phyloP scores from a whole-genome alignment of 2,888 invertebrate species.

The Linyphia triangularis region DNA sequence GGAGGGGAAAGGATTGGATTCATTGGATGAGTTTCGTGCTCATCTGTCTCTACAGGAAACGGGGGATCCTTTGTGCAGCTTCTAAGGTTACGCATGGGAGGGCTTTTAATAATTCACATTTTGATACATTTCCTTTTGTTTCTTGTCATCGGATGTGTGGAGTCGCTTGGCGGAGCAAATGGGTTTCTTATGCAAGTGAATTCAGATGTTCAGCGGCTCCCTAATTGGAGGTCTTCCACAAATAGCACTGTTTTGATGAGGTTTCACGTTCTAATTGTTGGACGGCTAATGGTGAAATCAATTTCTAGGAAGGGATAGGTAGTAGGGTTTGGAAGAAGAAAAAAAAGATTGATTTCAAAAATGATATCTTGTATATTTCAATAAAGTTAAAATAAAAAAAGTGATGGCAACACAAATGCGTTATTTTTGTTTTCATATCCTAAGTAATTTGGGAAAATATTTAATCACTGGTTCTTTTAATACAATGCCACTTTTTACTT shows the following conservation, averaged over 20 bases:
- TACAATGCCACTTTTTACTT: too few relatives aligned
- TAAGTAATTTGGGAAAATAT: too few relatives aligned
- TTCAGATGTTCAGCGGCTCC: background rate
- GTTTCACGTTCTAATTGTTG: too few relatives aligned
- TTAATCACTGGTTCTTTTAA: too few relatives aligned
- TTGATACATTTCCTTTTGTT: slow-evolving; percentile 38
- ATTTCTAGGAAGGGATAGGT: too few relatives aligned
- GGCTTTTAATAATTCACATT: slow-evolving; percentile 54
- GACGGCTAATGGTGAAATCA: too few relatives aligned
- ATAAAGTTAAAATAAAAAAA: too few relatives aligned
- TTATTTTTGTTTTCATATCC: too few relatives aligned
- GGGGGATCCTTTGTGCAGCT: slow-evolving; percentile 16
- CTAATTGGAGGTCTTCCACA: background rate
- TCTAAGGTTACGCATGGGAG: slow-evolving; percentile 46
- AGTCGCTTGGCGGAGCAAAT: slow-evolving; percentile 12
- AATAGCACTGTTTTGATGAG: background rate
- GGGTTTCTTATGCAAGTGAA: background rate
- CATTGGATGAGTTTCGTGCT: slow-evolving; percentile 49
- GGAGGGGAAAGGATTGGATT: slow-evolving; percentile 50
- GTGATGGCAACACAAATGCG: too few relatives aligned
- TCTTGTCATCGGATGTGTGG: background rate
- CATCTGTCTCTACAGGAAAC: slow-evolving; percentile 45
- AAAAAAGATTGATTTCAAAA: too few relatives aligned
- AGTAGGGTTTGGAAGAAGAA: too few relatives aligned
- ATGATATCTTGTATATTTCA: too few relatives aligned